Evolutionary conservation across 2,113 vertebrate genomes (phyloP), one percentile per base, ranked within the genome.

Genomic region (Sinocyclocheilus rhinocerous): DNA sequence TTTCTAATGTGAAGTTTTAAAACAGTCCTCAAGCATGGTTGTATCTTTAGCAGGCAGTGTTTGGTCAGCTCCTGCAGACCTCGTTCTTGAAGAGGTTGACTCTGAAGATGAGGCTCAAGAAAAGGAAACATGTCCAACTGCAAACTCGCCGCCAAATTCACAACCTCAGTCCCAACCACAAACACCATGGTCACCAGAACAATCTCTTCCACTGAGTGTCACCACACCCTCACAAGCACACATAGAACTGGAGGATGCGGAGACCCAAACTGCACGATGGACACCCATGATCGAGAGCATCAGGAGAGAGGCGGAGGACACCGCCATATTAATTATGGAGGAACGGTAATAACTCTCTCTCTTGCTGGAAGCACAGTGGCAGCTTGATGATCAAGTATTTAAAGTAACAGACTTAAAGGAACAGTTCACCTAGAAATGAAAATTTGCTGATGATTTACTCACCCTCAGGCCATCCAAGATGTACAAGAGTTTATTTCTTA

Each of bases 241-340:
- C 50, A 77, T 48, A 11, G 39, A 83, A 80, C 91, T 87, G 77
- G 94, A 95, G 81, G 94, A 95, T 1, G 94, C 94, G 0, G 95
- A 94, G 90, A 95, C 94, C 3, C 94, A 95, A 85, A 95, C 94
- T 0, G 93, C 92, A 59, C 92, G 93, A 79, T 95, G 95, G 94
- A 95, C 42, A 10, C 42, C 42, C 9, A 45, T 45, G 42, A 45
- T 45, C 2, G 42, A 45, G 42, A 45, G 9, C 42, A 45, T 45
- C 42, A 45, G 42, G 42, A 45, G 42, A 45, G 42, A 45, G 42
- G 42, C 42, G 3, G 42, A 10, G 42, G 42, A 45, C 42, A 45
- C 42, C 9, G 42, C 42, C 2, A 45, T 45, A 45, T 45, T 45
- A 45, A 45, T 89, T n/a, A 92, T 95, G 90, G 95, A 95, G 87